A percentile compares a stretch with the other conserved stretches of the same genome.
Conservation (phyloP, 2,888 invertebrate genomes). For the Ryuthela nishihirai region DNA sequence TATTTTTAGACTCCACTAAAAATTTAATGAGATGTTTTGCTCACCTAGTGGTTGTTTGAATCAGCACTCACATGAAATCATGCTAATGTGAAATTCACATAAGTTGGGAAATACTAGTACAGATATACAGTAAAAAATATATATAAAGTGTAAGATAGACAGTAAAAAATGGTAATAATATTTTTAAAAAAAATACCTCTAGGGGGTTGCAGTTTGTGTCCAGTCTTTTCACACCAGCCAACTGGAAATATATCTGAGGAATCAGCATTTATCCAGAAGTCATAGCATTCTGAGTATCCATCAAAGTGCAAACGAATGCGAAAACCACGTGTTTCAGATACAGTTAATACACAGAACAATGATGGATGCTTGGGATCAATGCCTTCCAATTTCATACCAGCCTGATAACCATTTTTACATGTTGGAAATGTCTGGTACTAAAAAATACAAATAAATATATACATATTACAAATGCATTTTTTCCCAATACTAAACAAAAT, state of each 20-base stretch:
- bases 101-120: too few species aligned
- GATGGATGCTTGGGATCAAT: conserved; percentile 90
- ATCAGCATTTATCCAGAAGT: conserved; percentile 92
- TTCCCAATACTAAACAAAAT: too few species aligned
- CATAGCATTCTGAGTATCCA: conserved; percentile 80
- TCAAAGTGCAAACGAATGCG: conserved; percentile 85
- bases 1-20: too few species aligned
- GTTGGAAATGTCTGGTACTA: conserved; percentile 33
- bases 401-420: conserved; percentile 45
- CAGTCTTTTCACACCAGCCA: conserved; percentile 88
- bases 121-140: too few species aligned
- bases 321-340: conserved; percentile 64
- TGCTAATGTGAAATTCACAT: too few species aligned
- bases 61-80: too few species aligned
- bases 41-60: too few species aligned
- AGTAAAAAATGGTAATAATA: too few species aligned
- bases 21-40: too few species aligned
- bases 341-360: conserved; percentile 80
- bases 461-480: not conserved
- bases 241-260: conserved; percentile 86
- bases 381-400: conserved; percentile 88
- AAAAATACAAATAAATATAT: conserved; percentile 10
- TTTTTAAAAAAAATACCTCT: too few species aligned
- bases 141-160: too few species aligned
- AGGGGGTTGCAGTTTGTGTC: conserved; percentile 73